Evolutionary conservation across 2,113 vertebrate genomes (phyloP).

Genomic region (Spermophilus dauricus): DNA sequence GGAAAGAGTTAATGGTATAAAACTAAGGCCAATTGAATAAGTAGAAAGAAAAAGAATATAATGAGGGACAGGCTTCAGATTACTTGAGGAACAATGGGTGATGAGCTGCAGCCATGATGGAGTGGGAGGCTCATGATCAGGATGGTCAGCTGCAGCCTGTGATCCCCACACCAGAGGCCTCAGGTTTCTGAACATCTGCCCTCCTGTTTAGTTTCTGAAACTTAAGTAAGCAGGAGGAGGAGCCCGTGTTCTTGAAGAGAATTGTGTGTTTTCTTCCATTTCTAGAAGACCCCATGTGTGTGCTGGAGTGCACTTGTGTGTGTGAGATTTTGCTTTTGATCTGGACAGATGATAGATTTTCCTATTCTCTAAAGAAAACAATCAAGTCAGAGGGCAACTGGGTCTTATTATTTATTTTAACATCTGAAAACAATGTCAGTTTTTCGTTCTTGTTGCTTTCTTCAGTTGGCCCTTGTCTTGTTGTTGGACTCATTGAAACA

Average conservation of each 20-base stretch:
- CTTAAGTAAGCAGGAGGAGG: neutral
- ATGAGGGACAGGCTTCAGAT: neutral
- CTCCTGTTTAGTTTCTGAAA: neutral
- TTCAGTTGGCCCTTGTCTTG: neutral
- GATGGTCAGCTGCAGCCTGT: neutral
- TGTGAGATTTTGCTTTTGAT: neutral
- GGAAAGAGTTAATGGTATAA: neutral
- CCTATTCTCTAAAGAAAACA: slow-evolving; percentile 23
- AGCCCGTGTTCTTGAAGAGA: neutral
- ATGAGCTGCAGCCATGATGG: neutral
- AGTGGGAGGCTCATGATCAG: neutral
- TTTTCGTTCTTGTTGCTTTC: slow-evolving; percentile 44
- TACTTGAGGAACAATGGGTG: neutral
- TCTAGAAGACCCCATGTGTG: neutral
- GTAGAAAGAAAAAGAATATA: neutral
- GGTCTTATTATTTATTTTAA: neutral
- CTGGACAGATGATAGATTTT: neutral
- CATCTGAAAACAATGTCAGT: neutral
- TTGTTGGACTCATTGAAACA: neutral
- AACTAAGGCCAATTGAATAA: slow-evolving; percentile 2
- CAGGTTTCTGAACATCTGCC: neutral
- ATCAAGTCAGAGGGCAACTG: neutral
- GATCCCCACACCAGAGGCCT: neutral
- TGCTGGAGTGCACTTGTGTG: neutral
- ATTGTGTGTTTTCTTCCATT: neutral